Evolutionary conservation across 1,140 invertebrate species (phyloP), one percentile per base, ranked within the genome.

Genomic region (Bombyx mori): DNA sequence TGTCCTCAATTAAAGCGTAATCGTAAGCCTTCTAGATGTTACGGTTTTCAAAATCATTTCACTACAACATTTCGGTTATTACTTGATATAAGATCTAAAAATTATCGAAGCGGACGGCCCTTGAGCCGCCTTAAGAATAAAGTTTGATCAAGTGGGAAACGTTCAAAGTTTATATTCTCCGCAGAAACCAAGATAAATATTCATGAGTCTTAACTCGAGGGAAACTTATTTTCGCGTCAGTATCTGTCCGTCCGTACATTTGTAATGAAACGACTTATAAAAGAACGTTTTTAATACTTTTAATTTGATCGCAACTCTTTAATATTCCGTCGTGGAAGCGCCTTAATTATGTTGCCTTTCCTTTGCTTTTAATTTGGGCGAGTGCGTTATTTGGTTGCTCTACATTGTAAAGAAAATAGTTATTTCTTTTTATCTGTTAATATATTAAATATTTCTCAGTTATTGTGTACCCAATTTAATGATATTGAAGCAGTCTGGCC

Each of bases 71-170:
- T 35, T 35, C 26, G 26, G 0, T 35, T 35, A 35, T 35, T 35
- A 35, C 26, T 35, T 35, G 26, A 35, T 35, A 3, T 35, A 35
- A 35, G 26, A 5, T 35, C 4, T 35, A 5, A 35, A 35, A 35
- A 35, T 35, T 66, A 65, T 51, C 22, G 63, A 63, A 77, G 68
- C 68, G 71, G 65, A 61, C 53, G 52, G 55, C 46, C 71, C 58
- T 63, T 54, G 52, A 55, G 63, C 69, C 62, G 60, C 64, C 68
- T 69, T 77, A 76, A 73, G 60, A 76, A 65, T 75, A 77, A 82
- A 82, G 77, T 82, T 82, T 79, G 75, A 82, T 82, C 75, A 79
- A 82, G 75, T 82, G 75, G 71, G 74, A 79, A 75, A 73, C 68
- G 69, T 74, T 77, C 69, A 74, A 73, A 82, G 77, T 82, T 82